phyloP scores from a whole-genome alignment of 1,140 invertebrate species.

The Drosophila azteca region DNA sequence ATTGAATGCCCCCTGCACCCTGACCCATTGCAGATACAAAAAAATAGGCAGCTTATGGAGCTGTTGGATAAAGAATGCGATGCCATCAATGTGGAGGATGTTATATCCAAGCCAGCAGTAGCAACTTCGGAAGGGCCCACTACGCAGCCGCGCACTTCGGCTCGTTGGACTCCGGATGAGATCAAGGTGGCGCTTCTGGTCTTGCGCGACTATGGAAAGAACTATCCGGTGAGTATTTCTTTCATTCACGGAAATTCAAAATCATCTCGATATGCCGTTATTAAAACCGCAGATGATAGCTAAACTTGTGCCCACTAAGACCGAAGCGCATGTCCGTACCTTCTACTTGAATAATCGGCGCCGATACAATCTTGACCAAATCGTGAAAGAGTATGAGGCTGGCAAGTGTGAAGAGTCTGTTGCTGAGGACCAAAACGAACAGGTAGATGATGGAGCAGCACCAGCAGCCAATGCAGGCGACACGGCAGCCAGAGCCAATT shows the following conservation, averaged over 20 bases:
- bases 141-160: slow-evolving; percentile 88
- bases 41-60: slow-evolving; percentile 95
- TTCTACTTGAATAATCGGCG: slow-evolving; percentile 96
- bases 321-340: slow-evolving; percentile 94
- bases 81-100: slow-evolving; percentile 38
- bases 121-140: slow-evolving; percentile 88
- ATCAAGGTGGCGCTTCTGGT: slow-evolving; percentile 95
- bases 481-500: neutral
- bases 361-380: slow-evolving; percentile 94
- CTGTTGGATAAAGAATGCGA: slow-evolving; percentile 88
- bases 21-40: slow-evolving; percentile 90
- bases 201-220: slow-evolving; percentile 96
- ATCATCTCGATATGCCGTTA: neutral
- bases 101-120: slow-evolving; percentile 15
- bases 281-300: slow-evolving; percentile 89
- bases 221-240: slow-evolving; percentile 88
- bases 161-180: slow-evolving; percentile 97
- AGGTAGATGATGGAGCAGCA: slow-evolving; percentile 14
- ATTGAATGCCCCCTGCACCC: slow-evolving; percentile 54
- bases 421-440: slow-evolving; percentile 37
- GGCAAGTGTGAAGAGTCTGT: slow-evolving; percentile 48
- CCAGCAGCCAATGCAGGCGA: neutral
- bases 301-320: slow-evolving; percentile 97
- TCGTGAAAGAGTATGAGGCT: slow-evolving; percentile 93
- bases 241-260: neutral